These are phyloP conservation scores for Cheirogaleus medius DNA, from an alignment of 2,113 vertebrate genomes.

Conservation along the genomic window DNA sequence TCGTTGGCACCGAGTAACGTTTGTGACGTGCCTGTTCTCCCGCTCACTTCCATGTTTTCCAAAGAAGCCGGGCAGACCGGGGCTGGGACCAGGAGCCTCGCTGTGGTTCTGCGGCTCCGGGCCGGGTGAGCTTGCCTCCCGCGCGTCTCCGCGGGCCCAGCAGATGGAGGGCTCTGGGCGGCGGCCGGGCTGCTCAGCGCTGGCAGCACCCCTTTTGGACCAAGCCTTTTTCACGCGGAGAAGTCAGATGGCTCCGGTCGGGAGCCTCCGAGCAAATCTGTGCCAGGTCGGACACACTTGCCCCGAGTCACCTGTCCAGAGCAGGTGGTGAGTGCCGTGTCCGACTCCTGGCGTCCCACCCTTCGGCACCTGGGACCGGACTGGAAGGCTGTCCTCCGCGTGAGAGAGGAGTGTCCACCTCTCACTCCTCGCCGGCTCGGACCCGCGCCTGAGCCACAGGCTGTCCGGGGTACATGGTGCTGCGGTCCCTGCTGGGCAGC, in stretches of 20 bases:
- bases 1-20: accelerated
- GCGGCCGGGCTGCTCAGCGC: not conserved
- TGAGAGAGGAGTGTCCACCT: accelerated
- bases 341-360: not conserved
- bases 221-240: conserved; percentile 20
- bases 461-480: not conserved
- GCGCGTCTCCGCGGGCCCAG: not conserved
- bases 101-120: not conserved
- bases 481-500: not conserved
- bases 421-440: accelerated
- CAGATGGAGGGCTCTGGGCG: conserved; percentile 49
- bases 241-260: conserved; percentile 66
- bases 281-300: conserved; percentile 5
- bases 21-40: not conserved
- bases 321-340: conserved; percentile 27
- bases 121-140: not conserved
- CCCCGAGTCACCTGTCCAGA: conserved; percentile 61
- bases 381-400: not conserved
- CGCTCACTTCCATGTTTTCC: not conserved
- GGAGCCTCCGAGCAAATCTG: not conserved
- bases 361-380: not conserved
- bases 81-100: accelerated
- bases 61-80: not conserved
- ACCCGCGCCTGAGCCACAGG: not conserved
- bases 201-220: not conserved